phyloP scores from a whole-genome alignment of 2,113 vertebrate genomes.

The Macaca nemestrina region DNA sequence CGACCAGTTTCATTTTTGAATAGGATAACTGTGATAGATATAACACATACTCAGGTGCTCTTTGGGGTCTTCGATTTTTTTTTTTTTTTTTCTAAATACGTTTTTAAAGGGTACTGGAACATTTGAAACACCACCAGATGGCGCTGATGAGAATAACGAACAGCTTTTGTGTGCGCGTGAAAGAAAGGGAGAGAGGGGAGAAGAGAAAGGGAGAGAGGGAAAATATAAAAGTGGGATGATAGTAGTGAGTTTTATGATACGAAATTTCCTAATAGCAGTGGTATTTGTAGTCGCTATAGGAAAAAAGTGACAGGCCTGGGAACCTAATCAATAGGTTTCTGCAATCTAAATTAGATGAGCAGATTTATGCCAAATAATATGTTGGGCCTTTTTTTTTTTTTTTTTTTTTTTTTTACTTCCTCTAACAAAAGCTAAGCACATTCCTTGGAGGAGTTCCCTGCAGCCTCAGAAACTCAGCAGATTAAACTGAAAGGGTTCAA shows the following conservation, averaged over 20 bases:
- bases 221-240: not conserved
- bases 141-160: conserved; percentile 39
- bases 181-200: not conserved
- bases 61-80: not conserved
- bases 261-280: not conserved
- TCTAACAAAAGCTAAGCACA: conserved; percentile 32
- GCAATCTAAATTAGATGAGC: conserved; percentile 36
- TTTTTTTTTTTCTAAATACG: too few species aligned
- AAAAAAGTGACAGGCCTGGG: not conserved
- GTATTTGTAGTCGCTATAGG: not conserved
- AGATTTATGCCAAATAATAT: conserved; percentile 41
- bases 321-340: conserved; percentile 11
- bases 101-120: not conserved
- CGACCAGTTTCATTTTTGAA: not conserved
- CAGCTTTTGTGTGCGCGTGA: not conserved
- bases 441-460: conserved; percentile 50
- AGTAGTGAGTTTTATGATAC: not conserved
- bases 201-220: too few species aligned
- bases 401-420: not conserved
- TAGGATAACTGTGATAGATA: not conserved
- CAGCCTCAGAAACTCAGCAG: conserved; percentile 53
- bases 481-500: conserved; percentile 42
- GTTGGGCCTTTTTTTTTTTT: not conserved
- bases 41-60: not conserved
- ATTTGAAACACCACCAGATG: conserved; percentile 70